Base-by-base conservation (phyloP, 1,140 invertebrate species). In the silkworm (Bombyx mori) region DNA sequence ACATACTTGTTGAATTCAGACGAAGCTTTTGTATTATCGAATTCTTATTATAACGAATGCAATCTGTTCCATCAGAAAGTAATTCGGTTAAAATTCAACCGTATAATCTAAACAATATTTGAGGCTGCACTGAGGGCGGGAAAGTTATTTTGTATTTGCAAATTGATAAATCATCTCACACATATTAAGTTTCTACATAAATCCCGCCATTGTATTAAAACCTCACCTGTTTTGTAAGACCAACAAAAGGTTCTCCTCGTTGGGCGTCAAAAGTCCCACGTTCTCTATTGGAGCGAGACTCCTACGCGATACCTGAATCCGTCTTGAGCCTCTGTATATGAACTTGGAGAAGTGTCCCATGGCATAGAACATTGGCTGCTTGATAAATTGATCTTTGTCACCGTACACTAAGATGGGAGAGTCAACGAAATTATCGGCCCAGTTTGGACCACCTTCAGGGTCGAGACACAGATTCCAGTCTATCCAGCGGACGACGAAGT, bases 381-480 rank as follows among this genome's bases (percentile, higher is more conserved):
- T 97, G 71, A 95, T 95, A 71, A 97, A 96, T 77, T 95, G 92
- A 12, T 88, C 82, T 3, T 66, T 72, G 7, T 88, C 86, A 0
- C 89, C 80, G 68, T 94, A 92, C 0, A 96, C 91, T 54, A 97
- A 90, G 43, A 97, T 92, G 0, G 95, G 89, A 1, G 94, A 86
- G 75, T 97, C 95, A 0, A 95, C 93, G 70, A 88, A 90, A 73
- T 96, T 95, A 3, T 92, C 75, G 0, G 91, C 91, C 91, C 93
- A 96, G 73, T 93, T 97, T 1, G 96, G 95, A 3, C 95, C 96
- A 52, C 96, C 96, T n/a, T 87, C 69, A 68, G 90, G 82, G 65
- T 95, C 89, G 10, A 98, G 79, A 22, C 91, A 93, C 0, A 98
- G 81, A 81, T 98, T 98, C 97, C 96, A 98, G 77, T 98, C 96